A percentile compares a stretch with the other conserved stretches of the same genome.
These are phyloP conservation scores for Lithosia quadra DNA, from an alignment of 2,888 invertebrate species.

Conservation along the genomic window DNA sequence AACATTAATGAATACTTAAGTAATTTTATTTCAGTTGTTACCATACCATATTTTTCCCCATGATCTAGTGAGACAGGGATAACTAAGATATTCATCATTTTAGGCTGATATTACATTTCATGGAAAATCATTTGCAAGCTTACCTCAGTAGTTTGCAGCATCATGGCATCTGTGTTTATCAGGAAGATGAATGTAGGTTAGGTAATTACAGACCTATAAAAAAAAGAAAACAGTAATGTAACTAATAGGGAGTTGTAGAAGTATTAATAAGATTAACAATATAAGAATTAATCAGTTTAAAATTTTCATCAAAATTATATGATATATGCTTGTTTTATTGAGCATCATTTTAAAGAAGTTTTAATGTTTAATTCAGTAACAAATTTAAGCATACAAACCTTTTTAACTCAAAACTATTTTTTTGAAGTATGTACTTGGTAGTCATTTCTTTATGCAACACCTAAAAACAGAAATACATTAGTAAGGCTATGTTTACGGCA, in stretches of 20 bases:
- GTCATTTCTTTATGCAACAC: neutral
- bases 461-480: neutral
- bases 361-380: neutral
- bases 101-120: neutral
- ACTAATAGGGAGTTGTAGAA: neutral
- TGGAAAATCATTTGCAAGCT: neutral
- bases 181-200: neutral
- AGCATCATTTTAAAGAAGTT: conserved; percentile 7
- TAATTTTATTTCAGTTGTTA: conserved; percentile 59
- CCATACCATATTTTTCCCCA: conserved; percentile 75
- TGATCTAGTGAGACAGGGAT: conserved; percentile 75
- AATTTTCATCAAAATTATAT: conserved; percentile 15
- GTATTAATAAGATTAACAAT: neutral
- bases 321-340: conserved; percentile 17
- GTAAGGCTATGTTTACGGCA: neutral
- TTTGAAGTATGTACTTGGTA: neutral
- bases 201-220: neutral
- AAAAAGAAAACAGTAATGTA: neutral
- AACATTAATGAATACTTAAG: neutral
- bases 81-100: conserved; percentile 72
- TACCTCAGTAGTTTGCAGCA: neutral
- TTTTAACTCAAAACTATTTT: neutral
- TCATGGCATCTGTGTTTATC: neutral
- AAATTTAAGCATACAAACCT: conserved; percentile 3
- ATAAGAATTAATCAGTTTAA: neutral